These are phyloP conservation scores for Mionectes olivaceus DNA, from an alignment of 2,797 vertebrate genomes.

Conservation along the genomic window DNA sequence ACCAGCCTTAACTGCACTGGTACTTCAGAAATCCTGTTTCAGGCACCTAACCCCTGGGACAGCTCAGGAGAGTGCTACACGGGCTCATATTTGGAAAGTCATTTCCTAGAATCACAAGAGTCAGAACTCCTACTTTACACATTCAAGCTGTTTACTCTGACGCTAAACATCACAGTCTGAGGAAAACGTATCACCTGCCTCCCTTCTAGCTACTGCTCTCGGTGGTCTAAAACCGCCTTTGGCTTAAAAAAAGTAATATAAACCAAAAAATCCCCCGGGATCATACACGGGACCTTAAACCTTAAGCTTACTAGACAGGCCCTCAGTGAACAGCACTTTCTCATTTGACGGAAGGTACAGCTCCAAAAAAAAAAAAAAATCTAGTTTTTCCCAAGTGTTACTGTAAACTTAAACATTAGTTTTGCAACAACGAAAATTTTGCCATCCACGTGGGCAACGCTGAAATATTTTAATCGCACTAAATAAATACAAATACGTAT, in stretches of 20 bases:
- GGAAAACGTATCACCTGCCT: neutral
- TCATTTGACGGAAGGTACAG: neutral
- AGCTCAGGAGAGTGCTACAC: neutral
- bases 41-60: neutral
- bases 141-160: neutral
- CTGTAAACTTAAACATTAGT: neutral
- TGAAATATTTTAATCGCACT: neutral
- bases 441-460: neutral
- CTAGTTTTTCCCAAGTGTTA: neutral
- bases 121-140: neutral
- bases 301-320: neutral
- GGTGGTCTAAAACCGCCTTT: neutral
- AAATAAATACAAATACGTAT: neutral
- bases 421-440: neutral
- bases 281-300: neutral
- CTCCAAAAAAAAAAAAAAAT: neutral
- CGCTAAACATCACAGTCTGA: neutral
- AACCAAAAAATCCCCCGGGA: neutral
- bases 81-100: neutral
- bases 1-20: neutral
- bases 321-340: neutral
- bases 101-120: neutral
- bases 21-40: neutral
- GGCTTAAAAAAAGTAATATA: neutral
- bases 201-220: neutral